Evolutionary conservation across 2,888 invertebrate genomes (phyloP), one percentile per base, ranked within the genome.

Genomic region (Synergus japonicus): DNA sequence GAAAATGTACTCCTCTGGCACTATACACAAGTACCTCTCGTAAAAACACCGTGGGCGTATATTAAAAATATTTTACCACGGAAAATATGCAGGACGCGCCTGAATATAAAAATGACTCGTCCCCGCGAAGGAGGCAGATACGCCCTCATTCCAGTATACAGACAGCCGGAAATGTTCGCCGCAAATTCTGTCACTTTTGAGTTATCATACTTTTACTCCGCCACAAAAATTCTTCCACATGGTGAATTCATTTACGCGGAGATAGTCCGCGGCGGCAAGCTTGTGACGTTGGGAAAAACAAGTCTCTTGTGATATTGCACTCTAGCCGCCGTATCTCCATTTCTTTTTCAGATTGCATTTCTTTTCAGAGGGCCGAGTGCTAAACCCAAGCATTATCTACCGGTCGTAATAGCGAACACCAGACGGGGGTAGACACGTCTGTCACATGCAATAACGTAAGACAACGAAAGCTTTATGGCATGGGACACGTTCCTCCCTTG

Each of bases 361-460:
- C 73, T 73, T 73, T 73, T 54, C 37, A 37, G 18, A 13, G 54
- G 73, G 37, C 54, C 73, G 49, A 69, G 73, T 37, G 73, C 54
- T 73, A 73, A 73, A 73, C 29, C 73, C 49, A 29, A 73, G 73
- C 29, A 73, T 73, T 73, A 73, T 73, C 73, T 54, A 18, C 46
- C 37, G 37, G n/a, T 73, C 54, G 73, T 54, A 73, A 73, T 54
- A 73, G 73, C 73, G 41, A 73, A 54, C 54, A 37, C 69, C 73
- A 73, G 69, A 41, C 78, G 66, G 69, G 80, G 77, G 79, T 66
- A 84, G 84, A 86, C 87, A 89, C 88, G 89, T 89, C 87, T 87
- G 87, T 89, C 89, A 87, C 85, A 87, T 86, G 87, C 88, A 89
- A 89, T 88, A 89, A 88, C 88, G 87, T 86, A 87, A 89, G 89